These are phyloP conservation scores for Frankliniella fusca DNA, from an alignment of 2,888 invertebrate genomes.

Conservation along the genomic window DNA sequence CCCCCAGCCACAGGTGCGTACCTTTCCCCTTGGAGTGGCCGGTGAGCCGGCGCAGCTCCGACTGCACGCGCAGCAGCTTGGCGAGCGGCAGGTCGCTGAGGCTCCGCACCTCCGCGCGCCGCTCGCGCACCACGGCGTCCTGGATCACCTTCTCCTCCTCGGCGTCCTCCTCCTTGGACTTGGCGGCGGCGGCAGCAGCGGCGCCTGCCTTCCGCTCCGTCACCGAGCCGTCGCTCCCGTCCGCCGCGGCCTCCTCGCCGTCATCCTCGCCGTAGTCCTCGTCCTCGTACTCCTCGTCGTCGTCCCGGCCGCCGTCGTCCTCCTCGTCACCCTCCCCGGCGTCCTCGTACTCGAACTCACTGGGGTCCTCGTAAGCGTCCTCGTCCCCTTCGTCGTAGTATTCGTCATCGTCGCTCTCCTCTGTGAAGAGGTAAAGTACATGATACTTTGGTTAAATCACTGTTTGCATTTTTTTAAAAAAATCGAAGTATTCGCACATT, in stretches of 20 bases:
- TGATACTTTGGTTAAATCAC: too few relatives aligned
- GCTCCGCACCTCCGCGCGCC: slow-evolving; percentile 42
- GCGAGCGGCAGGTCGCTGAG: slow-evolving; percentile 66
- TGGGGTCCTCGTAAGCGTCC: background rate
- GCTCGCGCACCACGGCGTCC: slow-evolving; percentile 30
- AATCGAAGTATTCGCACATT: too few relatives aligned
- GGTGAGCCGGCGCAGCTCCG: slow-evolving; percentile 38
- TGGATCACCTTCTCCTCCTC: slow-evolving; percentile 28
- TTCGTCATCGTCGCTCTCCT: background rate
- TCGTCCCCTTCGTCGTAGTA: background rate
- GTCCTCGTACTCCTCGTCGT: background rate
- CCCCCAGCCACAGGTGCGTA: too few relatives aligned
- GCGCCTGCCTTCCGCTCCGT: slow-evolving; percentile 32
- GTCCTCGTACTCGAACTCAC: background rate
- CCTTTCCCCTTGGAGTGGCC: background rate
- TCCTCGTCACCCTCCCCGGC: background rate
- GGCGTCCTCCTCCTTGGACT: slow-evolving; percentile 29
- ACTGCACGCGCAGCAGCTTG: slow-evolving; percentile 62
- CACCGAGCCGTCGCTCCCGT: slow-evolving; percentile 32
- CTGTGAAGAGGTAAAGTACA: too few relatives aligned
- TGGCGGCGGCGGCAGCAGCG: background rate
- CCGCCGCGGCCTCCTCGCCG: slow-evolving; percentile 32
- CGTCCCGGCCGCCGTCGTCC: background rate
- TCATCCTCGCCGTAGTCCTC: background rate
- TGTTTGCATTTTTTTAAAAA: too few relatives aligned